phyloP scores from a whole-genome alignment of 2,113 vertebrate species.

The Cephalopterus ornatus region DNA sequence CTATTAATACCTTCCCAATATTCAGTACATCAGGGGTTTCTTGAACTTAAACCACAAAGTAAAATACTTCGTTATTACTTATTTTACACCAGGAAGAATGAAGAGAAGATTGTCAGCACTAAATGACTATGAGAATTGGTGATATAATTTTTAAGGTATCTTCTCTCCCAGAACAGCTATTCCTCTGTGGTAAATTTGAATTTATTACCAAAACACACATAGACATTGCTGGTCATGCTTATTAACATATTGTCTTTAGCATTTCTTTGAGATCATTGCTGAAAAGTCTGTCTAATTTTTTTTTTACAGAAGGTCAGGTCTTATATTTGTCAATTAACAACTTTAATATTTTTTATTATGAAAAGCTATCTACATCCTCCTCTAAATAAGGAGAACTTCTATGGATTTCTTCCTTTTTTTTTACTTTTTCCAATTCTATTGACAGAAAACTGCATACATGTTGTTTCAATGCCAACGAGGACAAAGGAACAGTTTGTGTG shows the following conservation, averaged over 20 bases:
- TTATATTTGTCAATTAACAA: not conserved
- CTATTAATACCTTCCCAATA: not conserved
- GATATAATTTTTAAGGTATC: not conserved
- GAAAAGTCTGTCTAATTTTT: not conserved
- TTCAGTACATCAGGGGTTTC: not conserved
- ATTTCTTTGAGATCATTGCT: not conserved
- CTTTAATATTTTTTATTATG: not conserved
- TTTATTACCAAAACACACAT: not conserved
- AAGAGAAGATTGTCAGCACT: not conserved
- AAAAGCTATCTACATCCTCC: not conserved
- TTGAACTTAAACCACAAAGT: not conserved
- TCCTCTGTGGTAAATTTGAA: not conserved
- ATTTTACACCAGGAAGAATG: not conserved
- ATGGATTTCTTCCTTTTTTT: not conserved
- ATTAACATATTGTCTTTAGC: not conserved
- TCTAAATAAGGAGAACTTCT: not conserved
- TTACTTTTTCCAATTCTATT: not conserved
- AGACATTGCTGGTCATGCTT: fast-evolving
- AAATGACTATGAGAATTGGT: not conserved
- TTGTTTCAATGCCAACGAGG: not conserved
- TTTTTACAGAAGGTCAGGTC: not conserved
- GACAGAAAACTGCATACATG: not conserved
- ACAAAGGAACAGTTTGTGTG: not conserved
- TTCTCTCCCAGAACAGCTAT: not conserved
- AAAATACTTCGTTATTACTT: not conserved